Base-by-base conservation (phyloP, 2,797 vertebrate genomes). In the Thaleichthys pacificus region DNA sequence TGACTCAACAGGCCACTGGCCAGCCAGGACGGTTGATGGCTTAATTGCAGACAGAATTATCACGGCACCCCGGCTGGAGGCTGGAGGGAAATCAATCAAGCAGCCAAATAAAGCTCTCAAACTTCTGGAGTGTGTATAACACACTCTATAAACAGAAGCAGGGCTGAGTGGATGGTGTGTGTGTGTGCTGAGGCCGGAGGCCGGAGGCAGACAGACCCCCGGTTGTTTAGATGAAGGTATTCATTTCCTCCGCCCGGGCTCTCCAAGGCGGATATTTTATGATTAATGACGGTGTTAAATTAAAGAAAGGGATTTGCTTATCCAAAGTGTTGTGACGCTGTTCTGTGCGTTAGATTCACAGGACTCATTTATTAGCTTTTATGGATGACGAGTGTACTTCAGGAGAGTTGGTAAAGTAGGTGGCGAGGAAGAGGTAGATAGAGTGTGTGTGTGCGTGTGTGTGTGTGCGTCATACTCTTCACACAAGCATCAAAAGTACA, bases 361-460 rank as follows among this genome's bases (percentile, higher is more conserved):
- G 56, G 38, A 67, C 74, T 76, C 21, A 65, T 75, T 76, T 71
- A 56, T n/a, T 56, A 1, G 15, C 15, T 56, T 56, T 56, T 47
- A 14, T 47, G 42, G 42, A 47, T 14, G 42, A 47, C 42, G 42
- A 3, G 11, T 2, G 42, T 14, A 14, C 42, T 47, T 14, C 42
- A 47, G 12, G 42, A 47, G 42, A 47, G 12, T 6, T 17, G 51
- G 51, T 6, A n/a, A n/a, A n/a, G 51, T 17, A 56, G 51, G 19
- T 17, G 51, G 19, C 19, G 51, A n/a, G 51, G n/a, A 56, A 6
- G 19, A 56, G 51, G 19, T 17, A n/a, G 51, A 56, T 17, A 54
- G 51, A 51, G 12, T 0, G 47, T 2, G 47, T 12, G 47, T 3
- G n/a, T n/a, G 47, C 2, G 47, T 14, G 17, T 51, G 2, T 24